These are phyloP conservation scores for Hydriomena furcata DNA, from an alignment of 2,888 invertebrate genomes.

Conservation along the genomic window DNA sequence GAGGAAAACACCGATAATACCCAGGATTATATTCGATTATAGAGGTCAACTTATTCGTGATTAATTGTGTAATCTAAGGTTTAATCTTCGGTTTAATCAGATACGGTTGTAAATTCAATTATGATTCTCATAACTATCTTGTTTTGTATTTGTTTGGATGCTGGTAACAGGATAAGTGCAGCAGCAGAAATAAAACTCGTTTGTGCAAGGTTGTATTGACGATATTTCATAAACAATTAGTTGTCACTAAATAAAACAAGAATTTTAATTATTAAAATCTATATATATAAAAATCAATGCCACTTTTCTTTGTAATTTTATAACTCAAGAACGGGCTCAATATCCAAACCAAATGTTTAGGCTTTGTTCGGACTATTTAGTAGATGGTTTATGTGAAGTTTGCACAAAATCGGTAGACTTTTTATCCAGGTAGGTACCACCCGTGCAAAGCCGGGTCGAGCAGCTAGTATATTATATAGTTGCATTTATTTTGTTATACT, in stretches of 20 bases:
- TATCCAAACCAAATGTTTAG: too few species aligned
- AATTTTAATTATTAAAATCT: too few species aligned
- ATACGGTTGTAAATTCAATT: constrained; percentile 37
- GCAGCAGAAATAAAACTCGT: background rate
- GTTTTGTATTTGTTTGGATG: constrained; percentile 18
- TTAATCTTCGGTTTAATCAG: constrained; percentile 45
- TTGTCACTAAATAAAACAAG: background rate
- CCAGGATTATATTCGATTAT: constrained; percentile 60
- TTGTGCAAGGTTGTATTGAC: background rate
- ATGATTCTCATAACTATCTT: constrained; percentile 28
- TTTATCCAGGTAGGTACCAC: too few species aligned
- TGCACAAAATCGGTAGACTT: too few species aligned
- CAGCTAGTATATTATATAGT: too few species aligned
- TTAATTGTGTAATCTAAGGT: constrained; percentile 51
- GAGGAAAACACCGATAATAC: constrained; percentile 60
- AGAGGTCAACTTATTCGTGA: constrained; percentile 60
- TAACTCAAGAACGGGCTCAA: too few species aligned
- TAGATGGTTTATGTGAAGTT: too few species aligned
- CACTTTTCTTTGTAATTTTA: too few species aligned
- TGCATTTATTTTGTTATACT: too few species aligned
- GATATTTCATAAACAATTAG: constrained; percentile 3
- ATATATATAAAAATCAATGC: too few species aligned
- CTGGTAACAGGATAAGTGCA: constrained; percentile 16
- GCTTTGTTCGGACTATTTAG: too few species aligned
- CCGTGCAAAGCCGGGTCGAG: too few species aligned